phyloP scores from a whole-genome alignment of 2,113 vertebrate genomes.

The Connochaetes taurinus region DNA sequence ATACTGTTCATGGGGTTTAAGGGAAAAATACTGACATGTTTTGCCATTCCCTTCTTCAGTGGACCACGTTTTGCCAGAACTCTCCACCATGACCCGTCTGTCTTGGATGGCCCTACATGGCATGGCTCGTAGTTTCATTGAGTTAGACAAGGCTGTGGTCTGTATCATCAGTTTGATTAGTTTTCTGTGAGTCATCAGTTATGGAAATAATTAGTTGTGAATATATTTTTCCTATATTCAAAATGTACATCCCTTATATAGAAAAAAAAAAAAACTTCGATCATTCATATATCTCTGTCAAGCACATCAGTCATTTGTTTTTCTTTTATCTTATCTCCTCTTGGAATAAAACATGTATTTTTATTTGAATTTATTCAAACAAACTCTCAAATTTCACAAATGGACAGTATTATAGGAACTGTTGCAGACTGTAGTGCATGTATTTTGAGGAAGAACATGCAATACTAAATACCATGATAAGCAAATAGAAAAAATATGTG shows the following conservation, averaged over 20 bases:
- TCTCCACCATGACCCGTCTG: background rate
- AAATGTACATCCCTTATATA: background rate
- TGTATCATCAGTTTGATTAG: background rate
- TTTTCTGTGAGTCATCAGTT: background rate
- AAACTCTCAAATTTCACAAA: background rate
- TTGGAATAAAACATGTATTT: background rate
- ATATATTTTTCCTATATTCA: background rate
- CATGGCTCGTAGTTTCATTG: background rate
- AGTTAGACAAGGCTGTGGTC: background rate
- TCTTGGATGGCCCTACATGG: background rate
- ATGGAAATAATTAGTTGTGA: background rate
- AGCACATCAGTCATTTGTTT: background rate
- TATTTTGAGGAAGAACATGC: background rate
- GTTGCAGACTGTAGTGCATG: background rate
- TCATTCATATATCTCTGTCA: background rate
- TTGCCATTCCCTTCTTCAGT: background rate
- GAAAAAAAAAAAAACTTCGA: background rate
- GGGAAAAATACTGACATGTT: background rate
- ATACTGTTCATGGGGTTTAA: background rate
- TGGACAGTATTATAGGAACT: background rate
- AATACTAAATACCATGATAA: background rate
- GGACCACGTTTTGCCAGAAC: background rate
- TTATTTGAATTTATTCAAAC: constrained; percentile 1
- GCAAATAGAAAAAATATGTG: background rate
- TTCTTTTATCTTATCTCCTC: background rate